Evolutionary conservation across 2,113 vertebrate species (phyloP), one percentile per base, ranked within the genome.

Genomic region (Ophthalmolycus amberensis): DNA sequence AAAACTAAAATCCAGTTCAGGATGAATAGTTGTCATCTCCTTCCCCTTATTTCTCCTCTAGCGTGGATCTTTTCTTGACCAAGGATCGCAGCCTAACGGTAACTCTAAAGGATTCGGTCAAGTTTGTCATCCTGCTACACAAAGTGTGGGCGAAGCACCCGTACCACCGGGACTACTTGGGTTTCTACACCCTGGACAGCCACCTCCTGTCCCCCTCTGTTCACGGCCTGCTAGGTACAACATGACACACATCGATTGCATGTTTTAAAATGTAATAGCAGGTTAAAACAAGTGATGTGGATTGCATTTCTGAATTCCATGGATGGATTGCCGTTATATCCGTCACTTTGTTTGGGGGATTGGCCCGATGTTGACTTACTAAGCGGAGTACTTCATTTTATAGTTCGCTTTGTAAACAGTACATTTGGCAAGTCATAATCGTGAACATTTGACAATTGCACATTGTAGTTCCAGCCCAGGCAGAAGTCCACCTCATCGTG

Each of bases 161-260:
- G 0, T 89, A 94, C 68, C 96, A 97, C 83, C 91, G 80, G 71
- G 96, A 98, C 87, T 99, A 97, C 83, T 92, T 99, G 66, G 98
- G 98, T 37, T 96, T 99, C 75, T 99, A 99, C 44, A 97, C 96
- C 14, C 3, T 97, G 81, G 95, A 97, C 82, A 96, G 95, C 75
- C 96, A 96, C 83, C 93, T 93, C 48, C 89, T 99, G 60, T 98
- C 98, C 48, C 73, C 90, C 14, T 88, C 86, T 65, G 97, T 97
- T 34, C 97, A 98, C 6, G 98, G 98, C 52, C 94, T 99, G 10
- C 93, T 99, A 89, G 98, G 98, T 99, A 97, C 52, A 90, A 67
- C 69, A 48, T 59, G 29, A 66, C 32, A 65, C 14, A 42, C 48
- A 59, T 3, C 22, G 11, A 46, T 2, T 63, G 18, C 62, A 67